Percentiles rank a stretch among this genome's conserved stretches.
These are phyloP conservation scores for Stenichneumon culpator DNA, from an alignment of 2,888 invertebrate genomes.

Conservation along the genomic window DNA sequence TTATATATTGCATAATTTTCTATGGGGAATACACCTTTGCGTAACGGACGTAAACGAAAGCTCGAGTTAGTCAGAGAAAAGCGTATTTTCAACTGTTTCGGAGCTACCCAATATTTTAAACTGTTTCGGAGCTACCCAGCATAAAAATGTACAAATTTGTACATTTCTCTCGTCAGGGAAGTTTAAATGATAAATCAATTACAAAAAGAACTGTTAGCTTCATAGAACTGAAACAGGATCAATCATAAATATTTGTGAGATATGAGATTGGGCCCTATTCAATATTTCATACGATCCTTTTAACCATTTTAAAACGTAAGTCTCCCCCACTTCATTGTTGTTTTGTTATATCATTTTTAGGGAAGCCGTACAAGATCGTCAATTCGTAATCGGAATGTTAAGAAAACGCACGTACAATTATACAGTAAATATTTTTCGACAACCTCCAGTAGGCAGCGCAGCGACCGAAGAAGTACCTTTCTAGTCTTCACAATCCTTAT, in stretches of 20 bases:
- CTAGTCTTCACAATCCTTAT: too few relatives aligned
- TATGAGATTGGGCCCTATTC: not conserved
- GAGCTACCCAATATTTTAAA: slow-evolving; percentile 9
- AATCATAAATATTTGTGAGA: slow-evolving; percentile 7
- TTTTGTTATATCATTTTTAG: too few relatives aligned
- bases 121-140: not conserved
- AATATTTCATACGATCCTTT: not conserved
- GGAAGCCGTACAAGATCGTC: too few relatives aligned
- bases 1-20: slow-evolving; percentile 7
- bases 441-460: too few relatives aligned
- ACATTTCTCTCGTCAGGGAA: slow-evolving; percentile 12
- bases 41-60: not conserved
- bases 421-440: too few relatives aligned
- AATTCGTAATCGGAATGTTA: too few relatives aligned
- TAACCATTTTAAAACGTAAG: not conserved
- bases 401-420: too few relatives aligned
- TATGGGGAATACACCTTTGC: not conserved
- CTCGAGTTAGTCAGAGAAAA: not conserved
- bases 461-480: too few relatives aligned
- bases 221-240: slow-evolving; percentile 9
- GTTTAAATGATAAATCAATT: not conserved
- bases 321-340: not conserved
- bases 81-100: not conserved
- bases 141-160: slow-evolving; percentile 11
- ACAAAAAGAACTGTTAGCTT: slow-evolving; percentile 2